Conservation (phyloP, 2,113 vertebrate genomes). For the Eclectus roratus region DNA sequence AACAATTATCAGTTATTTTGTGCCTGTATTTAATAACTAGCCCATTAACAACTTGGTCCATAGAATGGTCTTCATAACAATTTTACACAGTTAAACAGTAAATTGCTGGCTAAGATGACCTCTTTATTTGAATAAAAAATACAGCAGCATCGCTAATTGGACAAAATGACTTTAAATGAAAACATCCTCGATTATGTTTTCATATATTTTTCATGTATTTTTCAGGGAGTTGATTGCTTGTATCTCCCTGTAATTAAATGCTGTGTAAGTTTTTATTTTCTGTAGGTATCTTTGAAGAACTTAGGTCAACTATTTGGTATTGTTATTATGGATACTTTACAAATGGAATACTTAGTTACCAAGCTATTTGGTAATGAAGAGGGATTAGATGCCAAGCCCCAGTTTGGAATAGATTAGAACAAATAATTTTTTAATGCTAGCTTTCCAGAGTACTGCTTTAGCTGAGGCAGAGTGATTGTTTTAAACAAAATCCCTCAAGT, state of each 20-base stretch:
- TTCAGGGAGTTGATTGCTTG: not conserved
- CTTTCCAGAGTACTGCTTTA: conserved; percentile 18
- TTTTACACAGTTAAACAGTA: not conserved
- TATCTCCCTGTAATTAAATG: not conserved
- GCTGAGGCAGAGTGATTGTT: not conserved
- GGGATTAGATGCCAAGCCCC: not conserved
- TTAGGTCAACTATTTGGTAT: not conserved
- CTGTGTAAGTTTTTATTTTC: not conserved
- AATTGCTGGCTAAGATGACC: not conserved
- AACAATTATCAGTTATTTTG: not conserved
- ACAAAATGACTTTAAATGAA: not conserved
- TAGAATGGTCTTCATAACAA: not conserved
- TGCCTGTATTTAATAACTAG: not conserved
- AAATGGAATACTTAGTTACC: not conserved
- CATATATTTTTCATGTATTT: not conserved
- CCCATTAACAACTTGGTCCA: not conserved
- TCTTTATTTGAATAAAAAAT: not conserved
- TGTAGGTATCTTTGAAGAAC: not conserved
- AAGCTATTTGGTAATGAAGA: not conserved
- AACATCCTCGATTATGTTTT: not conserved
- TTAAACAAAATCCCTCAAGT: conserved; percentile 30
- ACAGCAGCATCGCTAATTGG: not conserved
- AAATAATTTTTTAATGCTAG: conserved; percentile 43
- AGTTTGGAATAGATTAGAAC: conserved; percentile 16
- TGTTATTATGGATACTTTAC: not conserved